Evolutionary conservation across 2,797 vertebrate species (phyloP).

Genomic region (Pangasius sanitwongsei): DNA sequence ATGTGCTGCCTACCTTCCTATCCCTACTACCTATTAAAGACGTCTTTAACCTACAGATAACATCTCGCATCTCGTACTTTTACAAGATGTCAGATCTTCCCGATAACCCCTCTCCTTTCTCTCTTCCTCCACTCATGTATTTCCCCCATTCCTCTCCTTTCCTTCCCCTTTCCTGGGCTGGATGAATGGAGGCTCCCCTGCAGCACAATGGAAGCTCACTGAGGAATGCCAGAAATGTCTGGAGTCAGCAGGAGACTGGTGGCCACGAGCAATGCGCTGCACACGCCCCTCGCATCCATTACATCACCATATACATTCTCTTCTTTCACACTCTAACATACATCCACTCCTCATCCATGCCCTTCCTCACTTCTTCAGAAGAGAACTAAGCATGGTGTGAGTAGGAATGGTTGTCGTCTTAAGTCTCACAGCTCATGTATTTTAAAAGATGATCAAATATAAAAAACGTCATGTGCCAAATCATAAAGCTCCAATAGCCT

Average conservation of each 20-base stretch:
- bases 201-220: conserved; percentile 59
- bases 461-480: not conserved
- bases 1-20: not conserved
- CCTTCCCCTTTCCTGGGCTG: conserved; percentile 52
- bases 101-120: conserved; percentile 9
- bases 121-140: conserved; percentile 19
- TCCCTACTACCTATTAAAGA: conserved; percentile 5
- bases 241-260: conserved; percentile 60
- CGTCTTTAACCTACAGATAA: not conserved
- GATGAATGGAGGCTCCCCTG: conserved; percentile 56
- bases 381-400: not conserved
- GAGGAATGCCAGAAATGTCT: conserved; percentile 60
- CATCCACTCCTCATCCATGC: conserved; percentile 5
- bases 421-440: not conserved
- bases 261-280: conserved; percentile 40
- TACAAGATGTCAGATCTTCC: conserved; percentile 6
- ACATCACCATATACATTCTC: conserved; percentile 49
- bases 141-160: conserved; percentile 30
- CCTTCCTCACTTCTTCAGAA: not conserved
- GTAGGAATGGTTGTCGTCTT: not conserved
- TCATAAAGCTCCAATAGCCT: not conserved
- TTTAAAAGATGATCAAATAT: not conserved
- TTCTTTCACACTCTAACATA: not conserved
- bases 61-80: conserved; percentile 19
- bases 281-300: conserved; percentile 47